phyloP scores from a whole-genome alignment of 2,888 invertebrate genomes.

The Polyploca ridens region DNA sequence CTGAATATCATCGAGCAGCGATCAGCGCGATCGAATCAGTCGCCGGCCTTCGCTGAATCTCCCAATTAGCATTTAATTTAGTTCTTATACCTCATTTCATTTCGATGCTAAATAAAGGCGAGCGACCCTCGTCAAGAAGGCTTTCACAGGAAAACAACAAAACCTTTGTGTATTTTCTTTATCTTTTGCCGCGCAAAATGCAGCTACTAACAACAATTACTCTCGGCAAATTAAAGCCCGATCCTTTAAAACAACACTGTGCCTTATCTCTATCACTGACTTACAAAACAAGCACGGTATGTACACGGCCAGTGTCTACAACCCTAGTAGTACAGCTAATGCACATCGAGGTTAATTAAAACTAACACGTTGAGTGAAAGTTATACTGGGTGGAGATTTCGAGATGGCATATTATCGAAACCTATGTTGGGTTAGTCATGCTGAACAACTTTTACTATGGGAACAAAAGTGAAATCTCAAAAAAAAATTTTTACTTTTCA shows the following conservation, averaged over 20 bases:
- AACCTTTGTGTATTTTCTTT: slow-evolving; percentile 73
- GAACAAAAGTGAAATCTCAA: too few relatives aligned
- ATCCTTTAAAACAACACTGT: slow-evolving; percentile 62
- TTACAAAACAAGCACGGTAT: slow-evolving; percentile 10
- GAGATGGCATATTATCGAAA: too few relatives aligned
- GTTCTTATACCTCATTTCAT: slow-evolving; percentile 77
- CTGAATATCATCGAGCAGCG: slow-evolving; percentile 56
- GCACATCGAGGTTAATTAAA: slow-evolving; percentile 27
- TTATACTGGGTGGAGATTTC: too few relatives aligned
- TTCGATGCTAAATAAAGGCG: slow-evolving; percentile 69
- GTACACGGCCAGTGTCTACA: neutral
- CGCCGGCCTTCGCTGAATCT: slow-evolving; percentile 58
- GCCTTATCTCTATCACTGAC: slow-evolving; percentile 53
- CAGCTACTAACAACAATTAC: slow-evolving; percentile 68
- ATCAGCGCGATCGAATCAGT: slow-evolving; percentile 53
- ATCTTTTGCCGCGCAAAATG: slow-evolving; percentile 59
- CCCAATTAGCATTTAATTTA: slow-evolving; percentile 79
- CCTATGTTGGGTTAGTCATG: too few relatives aligned
- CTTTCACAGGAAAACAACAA: slow-evolving; percentile 69
- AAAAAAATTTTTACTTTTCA: too few relatives aligned
- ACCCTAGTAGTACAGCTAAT: neutral
- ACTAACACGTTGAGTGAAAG: slow-evolving; percentile 11
- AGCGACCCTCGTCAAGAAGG: slow-evolving; percentile 74
- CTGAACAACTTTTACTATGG: too few relatives aligned
- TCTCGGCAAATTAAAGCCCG: slow-evolving; percentile 64